A percentile compares a stretch with the other conserved stretches of the same genome.
Conservation (phyloP, 1,140 invertebrate genomes). For the Mylabris phalerata region DNA sequence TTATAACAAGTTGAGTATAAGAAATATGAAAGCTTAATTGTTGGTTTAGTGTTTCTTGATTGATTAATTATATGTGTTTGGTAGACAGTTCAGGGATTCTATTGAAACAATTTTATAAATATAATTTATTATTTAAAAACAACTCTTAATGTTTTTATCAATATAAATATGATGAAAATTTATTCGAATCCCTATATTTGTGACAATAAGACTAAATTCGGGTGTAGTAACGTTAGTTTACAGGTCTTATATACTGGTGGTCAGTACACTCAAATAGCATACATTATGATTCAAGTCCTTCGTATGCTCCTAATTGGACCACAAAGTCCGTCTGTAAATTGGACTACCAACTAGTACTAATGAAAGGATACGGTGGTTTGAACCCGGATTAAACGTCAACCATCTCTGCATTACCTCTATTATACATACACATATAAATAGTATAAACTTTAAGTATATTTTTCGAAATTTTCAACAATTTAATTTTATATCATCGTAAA, state of each 20-base stretch:
- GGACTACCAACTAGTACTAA: slow-evolving; percentile 4
- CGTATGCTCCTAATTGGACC: slow-evolving; percentile 19
- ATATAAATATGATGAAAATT: no score
- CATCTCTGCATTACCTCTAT: not conserved
- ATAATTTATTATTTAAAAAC: no score
- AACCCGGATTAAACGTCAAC: slow-evolving; percentile 5
- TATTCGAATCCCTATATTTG: slow-evolving; percentile 3
- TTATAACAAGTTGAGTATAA: slow-evolving; percentile 6
- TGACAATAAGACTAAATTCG: slow-evolving; percentile 5
- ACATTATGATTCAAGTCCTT: slow-evolving; percentile 13
- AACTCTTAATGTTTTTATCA: no score
- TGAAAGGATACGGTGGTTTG: slow-evolving; percentile 8
- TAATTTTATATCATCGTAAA: no score
- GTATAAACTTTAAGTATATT: no score
- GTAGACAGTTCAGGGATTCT: slow-evolving; percentile 7
- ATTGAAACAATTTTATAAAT: no score
- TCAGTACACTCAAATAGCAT: slow-evolving; percentile 8
- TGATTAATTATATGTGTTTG: slow-evolving; percentile 22
- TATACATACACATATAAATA: no score
- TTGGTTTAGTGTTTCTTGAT: slow-evolving; percentile 16
- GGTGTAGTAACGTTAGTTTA: slow-evolving; percentile 7
- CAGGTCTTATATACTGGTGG: slow-evolving; percentile 9
- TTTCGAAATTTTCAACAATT: no score
- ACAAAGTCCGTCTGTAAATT: slow-evolving; percentile 9
- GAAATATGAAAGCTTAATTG: slow-evolving; percentile 22